phyloP scores from a whole-genome alignment of 2,113 vertebrate species.

The Pica pica region DNA sequence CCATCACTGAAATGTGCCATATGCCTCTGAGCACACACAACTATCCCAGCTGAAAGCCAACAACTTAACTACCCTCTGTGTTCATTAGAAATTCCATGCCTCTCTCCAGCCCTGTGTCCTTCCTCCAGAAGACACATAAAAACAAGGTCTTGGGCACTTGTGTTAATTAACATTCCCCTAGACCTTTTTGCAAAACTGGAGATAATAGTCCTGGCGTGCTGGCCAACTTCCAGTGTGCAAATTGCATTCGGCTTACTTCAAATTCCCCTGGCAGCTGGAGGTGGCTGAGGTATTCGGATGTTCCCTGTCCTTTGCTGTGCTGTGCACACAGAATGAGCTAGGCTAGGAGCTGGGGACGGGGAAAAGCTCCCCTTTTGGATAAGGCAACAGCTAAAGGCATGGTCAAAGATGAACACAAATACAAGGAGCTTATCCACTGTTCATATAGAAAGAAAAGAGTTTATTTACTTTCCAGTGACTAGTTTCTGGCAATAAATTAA shows the following conservation, averaged over 20 bases:
- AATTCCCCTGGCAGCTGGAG: slow-evolving; percentile 28
- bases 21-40: slow-evolving; percentile 22
- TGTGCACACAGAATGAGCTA: not conserved
- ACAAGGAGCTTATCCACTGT: not conserved
- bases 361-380: not conserved
- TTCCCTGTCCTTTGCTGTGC: not conserved
- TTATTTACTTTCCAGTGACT: slow-evolving; percentile 6
- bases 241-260: slow-evolving; percentile 10
- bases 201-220: slow-evolving; percentile 44
- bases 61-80: not conserved
- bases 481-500: slow-evolving; percentile 1
- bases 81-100: slow-evolving; percentile 33
- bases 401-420: not conserved
- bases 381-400: not conserved
- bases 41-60: not conserved
- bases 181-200: slow-evolving; percentile 40
- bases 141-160: slow-evolving; percentile 48
- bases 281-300: not conserved
- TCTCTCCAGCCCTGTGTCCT: slow-evolving; percentile 18
- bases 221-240: slow-evolving; percentile 55
- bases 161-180: slow-evolving; percentile 56
- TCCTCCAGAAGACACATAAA: slow-evolving; percentile 59
- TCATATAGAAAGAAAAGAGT: not conserved
- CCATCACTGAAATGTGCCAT: not conserved
- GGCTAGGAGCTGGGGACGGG: not conserved